phyloP scores from a whole-genome alignment of 2,113 vertebrate species.

The Amblyornis subalaris region DNA sequence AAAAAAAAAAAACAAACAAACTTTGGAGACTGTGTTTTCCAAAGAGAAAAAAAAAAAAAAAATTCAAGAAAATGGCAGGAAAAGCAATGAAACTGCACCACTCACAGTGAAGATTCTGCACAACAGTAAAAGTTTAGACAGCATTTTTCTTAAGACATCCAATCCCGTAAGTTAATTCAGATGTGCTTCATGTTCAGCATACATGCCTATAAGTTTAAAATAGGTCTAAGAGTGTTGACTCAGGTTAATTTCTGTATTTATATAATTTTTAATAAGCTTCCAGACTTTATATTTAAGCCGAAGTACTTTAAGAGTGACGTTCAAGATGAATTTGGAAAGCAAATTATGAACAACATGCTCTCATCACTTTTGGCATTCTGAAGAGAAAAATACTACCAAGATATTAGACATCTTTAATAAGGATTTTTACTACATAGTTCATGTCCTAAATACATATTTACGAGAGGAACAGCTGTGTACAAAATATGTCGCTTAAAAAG shows the following conservation, averaged over 20 bases:
- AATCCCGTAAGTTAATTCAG: background rate
- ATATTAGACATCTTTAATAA: slow-evolving; percentile 67
- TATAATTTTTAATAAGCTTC: background rate
- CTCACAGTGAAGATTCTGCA: slow-evolving; percentile 39
- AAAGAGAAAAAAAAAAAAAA: background rate
- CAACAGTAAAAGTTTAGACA: slow-evolving; percentile 21
- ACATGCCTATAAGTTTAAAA: background rate
- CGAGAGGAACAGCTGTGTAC: slow-evolving; percentile 64
- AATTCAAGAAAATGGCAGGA: background rate
- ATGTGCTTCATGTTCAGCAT: background rate
- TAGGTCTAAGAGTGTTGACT: background rate
- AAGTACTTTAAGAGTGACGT: background rate
- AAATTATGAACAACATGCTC: slow-evolving; percentile 39
- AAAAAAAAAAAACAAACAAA: too few species aligned
- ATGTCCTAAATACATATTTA: slow-evolving; percentile 69
- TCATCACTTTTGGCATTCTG: slow-evolving; percentile 53
- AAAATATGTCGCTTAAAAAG: slow-evolving; percentile 70
- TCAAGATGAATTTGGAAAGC: slow-evolving; percentile 44
- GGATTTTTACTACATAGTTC: slow-evolving; percentile 63
- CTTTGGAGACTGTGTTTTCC: background rate
- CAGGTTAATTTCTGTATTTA: background rate
- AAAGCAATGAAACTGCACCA: slow-evolving; percentile 20
- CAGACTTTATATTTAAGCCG: slow-evolving; percentile 13
- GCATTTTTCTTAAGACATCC: slow-evolving; percentile 13
- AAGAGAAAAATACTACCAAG: slow-evolving; percentile 59